Base-by-base conservation (phyloP, 2,797 vertebrate species). In the Arnoldichthys spilopterus region DNA sequence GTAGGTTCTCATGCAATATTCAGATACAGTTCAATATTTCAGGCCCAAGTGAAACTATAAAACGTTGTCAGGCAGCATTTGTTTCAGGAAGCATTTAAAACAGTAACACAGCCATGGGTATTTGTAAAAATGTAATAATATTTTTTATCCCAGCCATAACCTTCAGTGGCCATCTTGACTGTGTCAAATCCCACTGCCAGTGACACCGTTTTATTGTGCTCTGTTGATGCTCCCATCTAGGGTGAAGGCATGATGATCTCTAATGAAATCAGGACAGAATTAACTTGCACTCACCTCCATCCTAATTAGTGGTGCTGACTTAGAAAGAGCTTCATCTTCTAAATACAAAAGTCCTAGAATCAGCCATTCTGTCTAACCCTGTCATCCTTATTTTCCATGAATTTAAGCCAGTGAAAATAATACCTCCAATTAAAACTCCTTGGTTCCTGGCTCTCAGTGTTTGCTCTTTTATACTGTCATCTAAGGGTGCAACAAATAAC, bases 231-330 rank as follows among this genome's bases (percentile, higher is more conserved):
- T 54, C 80, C 32, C 77, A 80, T 81, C 68, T 64, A 73, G 73
- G 61, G 74, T 81, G 74, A 77, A 81, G 81, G 28, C 40, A 43
- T 69, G 51, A 40, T 30, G 40, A 76, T 63, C 34, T 67, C 76
- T 79, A 74, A 79, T 81, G 74, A 85, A 85, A 85, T 78, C 72
- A 69, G 75, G 76, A 53, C 77, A 76, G 74, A 79, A 78, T 80
- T 79, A 76, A 79, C 71, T 73, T 58, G 6, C 68, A 20, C 72
- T 72, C 58, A 62, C 45, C 53, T 82, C 61, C 79, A 75, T 72
- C 69, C 76, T 83, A 77, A 84, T 85, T 84, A 84, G 80, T 43
- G 22, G 45, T 49, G 71, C 30, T 15, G 64, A 80, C 47, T 70
- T 64, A 59, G 74, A 74, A 79, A 71, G 37, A 67, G 72, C 81